A percentile compares a stretch with the other conserved stretches of the same genome.
These are phyloP conservation scores for Chalcosyrphus nemorum DNA, from an alignment of 2,888 invertebrate genomes.

Conservation along the genomic window DNA sequence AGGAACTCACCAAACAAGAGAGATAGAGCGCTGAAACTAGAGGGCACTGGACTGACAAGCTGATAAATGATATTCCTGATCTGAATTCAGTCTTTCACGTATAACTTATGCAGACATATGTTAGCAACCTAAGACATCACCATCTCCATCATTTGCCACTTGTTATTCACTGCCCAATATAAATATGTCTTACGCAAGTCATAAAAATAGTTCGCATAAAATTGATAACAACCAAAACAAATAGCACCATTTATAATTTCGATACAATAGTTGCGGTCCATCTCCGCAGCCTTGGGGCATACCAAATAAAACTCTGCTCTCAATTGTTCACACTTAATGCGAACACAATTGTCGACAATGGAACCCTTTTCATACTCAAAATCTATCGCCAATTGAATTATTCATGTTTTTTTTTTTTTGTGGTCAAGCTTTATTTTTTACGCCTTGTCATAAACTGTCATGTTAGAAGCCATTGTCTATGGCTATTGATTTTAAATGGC, in stretches of 20 bases:
- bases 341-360: conserved; percentile 38
- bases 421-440: conserved; percentile 1
- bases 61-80: too few species aligned
- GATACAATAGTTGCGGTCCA: conserved; percentile 1
- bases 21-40: too few species aligned
- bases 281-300: not conserved
- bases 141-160: too few species aligned
- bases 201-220: not conserved
- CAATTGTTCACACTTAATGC: conserved; percentile 34
- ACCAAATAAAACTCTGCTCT: not conserved
- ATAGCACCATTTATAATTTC: not conserved
- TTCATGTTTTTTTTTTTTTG: conserved; percentile 42
- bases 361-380: conserved; percentile 21
- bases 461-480: conserved; percentile 36
- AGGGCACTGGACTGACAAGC: too few species aligned
- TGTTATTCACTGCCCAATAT: not conserved
- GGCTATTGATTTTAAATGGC: conserved; percentile 39
- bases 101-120: too few species aligned
- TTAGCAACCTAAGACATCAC: too few species aligned
- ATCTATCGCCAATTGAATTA: conserved; percentile 36
- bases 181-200: not conserved
- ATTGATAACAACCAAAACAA: not conserved
- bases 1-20: too few species aligned
- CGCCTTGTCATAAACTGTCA: conserved; percentile 57
- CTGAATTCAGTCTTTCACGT: too few species aligned